Evolutionary conservation across 1,140 invertebrate species (phyloP).

Genomic region (Littorina saxatilis): DNA sequence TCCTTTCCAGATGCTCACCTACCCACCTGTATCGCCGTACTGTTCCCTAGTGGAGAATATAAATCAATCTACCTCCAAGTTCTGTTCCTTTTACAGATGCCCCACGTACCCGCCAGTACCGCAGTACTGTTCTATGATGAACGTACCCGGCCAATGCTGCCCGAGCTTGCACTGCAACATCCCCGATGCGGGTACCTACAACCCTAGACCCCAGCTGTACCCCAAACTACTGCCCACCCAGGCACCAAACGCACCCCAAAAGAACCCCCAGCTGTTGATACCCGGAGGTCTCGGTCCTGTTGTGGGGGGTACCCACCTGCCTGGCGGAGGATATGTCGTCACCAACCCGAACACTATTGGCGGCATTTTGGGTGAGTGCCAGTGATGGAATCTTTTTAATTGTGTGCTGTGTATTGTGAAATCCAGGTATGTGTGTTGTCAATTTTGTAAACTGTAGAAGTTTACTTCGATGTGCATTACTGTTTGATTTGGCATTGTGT

Average conservation of each 20-base stretch:
- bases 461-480: too few species aligned
- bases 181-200: constrained; percentile 43
- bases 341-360: constrained; percentile 32
- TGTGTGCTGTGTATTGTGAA: too few species aligned
- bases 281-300: constrained; percentile 43
- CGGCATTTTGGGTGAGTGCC: constrained; percentile 42
- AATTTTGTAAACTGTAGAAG: too few species aligned
- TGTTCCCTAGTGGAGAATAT: too few species aligned
- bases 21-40: too few species aligned
- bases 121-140: constrained; percentile 44
- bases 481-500: too few species aligned
- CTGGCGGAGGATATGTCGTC: constrained; percentile 44
- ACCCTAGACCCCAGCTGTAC: constrained; percentile 45
- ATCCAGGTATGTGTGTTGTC: too few species aligned
- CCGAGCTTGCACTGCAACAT: constrained; percentile 50
- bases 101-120: constrained; percentile 49
- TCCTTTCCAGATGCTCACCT: too few species aligned
- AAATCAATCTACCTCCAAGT: too few species aligned
- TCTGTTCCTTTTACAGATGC: constrained; percentile 43
- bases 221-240: constrained; percentile 49
- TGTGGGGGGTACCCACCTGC: constrained; percentile 30
- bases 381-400: too few species aligned
- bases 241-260: constrained; percentile 36
- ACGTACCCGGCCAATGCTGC: constrained; percentile 56
- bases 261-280: constrained; percentile 31